phyloP scores from a whole-genome alignment of 2,888 invertebrate genomes.

The Heliconius charithonia region DNA sequence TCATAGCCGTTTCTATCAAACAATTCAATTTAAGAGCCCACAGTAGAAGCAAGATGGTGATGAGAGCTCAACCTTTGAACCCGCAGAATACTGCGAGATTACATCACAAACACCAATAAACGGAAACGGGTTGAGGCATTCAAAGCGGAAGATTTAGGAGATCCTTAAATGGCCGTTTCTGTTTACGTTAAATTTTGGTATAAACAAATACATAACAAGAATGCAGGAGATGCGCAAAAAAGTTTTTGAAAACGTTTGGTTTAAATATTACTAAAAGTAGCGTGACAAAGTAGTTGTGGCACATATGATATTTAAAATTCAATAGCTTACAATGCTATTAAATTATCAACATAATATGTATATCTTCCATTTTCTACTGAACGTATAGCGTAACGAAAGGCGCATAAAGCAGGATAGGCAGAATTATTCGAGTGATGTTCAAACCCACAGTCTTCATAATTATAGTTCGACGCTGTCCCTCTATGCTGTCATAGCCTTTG shows the following conservation, averaged over 20 bases:
- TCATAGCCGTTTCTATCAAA: not conserved
- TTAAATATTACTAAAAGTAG: too few relatives aligned
- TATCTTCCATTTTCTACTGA: too few relatives aligned
- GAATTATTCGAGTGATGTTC: too few relatives aligned
- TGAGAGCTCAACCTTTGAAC: conserved; percentile 15
- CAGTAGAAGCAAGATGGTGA: conserved; percentile 16
- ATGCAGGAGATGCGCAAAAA: not conserved
- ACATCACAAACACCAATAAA: conserved; percentile 26
- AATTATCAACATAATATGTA: too few relatives aligned
- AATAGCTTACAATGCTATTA: too few relatives aligned
- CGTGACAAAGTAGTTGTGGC: too few relatives aligned
- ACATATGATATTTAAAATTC: too few relatives aligned
- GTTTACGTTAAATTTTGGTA: not conserved
- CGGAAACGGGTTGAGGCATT: conserved; percentile 1
- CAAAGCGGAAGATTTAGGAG: conserved; percentile 20
- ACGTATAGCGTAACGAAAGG: too few relatives aligned
- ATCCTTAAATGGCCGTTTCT: not conserved
- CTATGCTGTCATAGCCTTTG: too few relatives aligned
- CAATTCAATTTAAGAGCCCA: conserved; percentile 14
- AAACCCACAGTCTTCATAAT: too few relatives aligned
- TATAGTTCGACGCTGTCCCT: not conserved
- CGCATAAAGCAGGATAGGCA: too few relatives aligned
- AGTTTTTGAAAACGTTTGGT: too few relatives aligned
- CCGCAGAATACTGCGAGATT: conserved; percentile 11
- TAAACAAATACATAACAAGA: not conserved